Evolutionary conservation across 2,888 invertebrate genomes (phyloP).

Genomic region (Willowsia nigromaculata): DNA sequence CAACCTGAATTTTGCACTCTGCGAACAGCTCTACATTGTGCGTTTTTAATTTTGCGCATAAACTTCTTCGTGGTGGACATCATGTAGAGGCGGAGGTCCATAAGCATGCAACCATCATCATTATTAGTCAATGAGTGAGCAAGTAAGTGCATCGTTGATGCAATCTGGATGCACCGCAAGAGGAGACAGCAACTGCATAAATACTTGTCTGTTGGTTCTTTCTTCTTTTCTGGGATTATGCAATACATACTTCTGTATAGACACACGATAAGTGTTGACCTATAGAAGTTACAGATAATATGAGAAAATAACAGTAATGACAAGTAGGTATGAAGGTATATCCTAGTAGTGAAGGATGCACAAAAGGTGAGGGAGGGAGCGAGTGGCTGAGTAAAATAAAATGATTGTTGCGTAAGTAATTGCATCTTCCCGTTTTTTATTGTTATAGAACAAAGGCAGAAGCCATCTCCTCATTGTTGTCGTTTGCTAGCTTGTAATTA

Average conservation of each 20-base stretch:
- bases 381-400: not conserved
- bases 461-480: not conserved
- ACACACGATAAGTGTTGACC: too few relatives aligned
- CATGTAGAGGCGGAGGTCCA: not conserved
- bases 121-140: not conserved
- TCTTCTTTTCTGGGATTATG: not conserved
- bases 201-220: not conserved
- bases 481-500: not conserved
- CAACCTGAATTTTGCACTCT: not conserved
- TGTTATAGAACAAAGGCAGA: not conserved
- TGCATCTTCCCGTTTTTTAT: conserved; percentile 19
- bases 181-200: not conserved
- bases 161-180: not conserved
- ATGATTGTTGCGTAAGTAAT: conserved; percentile 15
- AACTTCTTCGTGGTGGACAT: too few relatives aligned
- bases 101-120: not conserved
- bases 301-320: not conserved
- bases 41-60: too few relatives aligned
- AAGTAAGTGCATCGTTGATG: not conserved
- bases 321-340: not conserved
- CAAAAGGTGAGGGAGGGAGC: not conserved
- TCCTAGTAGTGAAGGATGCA: not conserved
- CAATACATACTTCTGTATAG: not conserved
- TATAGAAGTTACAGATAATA: not conserved
- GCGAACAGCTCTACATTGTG: not conserved